Conservation (phyloP, 1,140 invertebrate genomes). For the Drosophila santomea region DNA sequence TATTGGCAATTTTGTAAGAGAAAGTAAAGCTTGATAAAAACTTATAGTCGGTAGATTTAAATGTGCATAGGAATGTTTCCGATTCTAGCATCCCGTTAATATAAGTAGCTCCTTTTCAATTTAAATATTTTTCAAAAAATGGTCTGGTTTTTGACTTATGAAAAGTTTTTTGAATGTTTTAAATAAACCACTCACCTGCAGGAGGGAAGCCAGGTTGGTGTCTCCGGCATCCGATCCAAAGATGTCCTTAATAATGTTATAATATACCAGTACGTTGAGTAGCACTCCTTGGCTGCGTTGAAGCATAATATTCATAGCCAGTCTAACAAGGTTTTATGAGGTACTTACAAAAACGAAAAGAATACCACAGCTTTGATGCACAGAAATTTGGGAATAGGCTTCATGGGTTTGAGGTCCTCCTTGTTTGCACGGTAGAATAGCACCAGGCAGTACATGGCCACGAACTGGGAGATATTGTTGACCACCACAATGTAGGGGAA, state of each 20-base stretch:
- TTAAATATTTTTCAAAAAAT: too few species aligned
- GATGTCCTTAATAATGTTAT: constrained; percentile 88
- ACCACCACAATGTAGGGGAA: constrained; percentile 96
- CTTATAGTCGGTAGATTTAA: not conserved
- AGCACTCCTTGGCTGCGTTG: constrained; percentile 94
- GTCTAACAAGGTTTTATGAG: not conserved
- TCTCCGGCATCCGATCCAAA: constrained; percentile 86
- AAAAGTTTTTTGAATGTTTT: not conserved
- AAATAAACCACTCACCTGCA: constrained; percentile 88
- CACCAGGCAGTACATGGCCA: constrained; percentile 98
- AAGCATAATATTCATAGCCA: not conserved
- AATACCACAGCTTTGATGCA: constrained; percentile 99
- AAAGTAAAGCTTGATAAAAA: not conserved
- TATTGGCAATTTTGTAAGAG: not conserved
- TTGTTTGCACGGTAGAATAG: constrained; percentile 96
- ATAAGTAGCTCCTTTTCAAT: too few species aligned
- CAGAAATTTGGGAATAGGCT: constrained; percentile 97
- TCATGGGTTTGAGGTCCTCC: constrained; percentile 94
- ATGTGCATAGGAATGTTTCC: too few species aligned
- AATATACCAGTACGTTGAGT: constrained; percentile 94
- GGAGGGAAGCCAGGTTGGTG: constrained; percentile 88
- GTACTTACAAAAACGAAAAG: constrained; percentile 98
- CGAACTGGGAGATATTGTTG: constrained; percentile 97
- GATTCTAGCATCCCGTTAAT: too few species aligned
- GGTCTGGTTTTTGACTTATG: too few species aligned